Evolutionary conservation across 2,113 vertebrate genomes (phyloP).

Genomic region (Otis tarda): DNA sequence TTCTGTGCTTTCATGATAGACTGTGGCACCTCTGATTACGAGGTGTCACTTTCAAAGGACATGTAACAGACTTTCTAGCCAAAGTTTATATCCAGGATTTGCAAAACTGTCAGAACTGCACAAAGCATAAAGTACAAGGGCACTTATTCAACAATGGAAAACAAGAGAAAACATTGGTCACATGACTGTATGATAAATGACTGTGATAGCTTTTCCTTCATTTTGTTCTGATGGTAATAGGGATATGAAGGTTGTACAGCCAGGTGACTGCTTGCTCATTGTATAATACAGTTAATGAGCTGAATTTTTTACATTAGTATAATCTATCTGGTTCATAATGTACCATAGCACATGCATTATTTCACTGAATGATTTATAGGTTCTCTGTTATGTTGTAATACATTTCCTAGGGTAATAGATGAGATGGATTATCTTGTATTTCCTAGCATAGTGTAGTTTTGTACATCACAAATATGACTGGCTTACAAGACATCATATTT

Average conservation of each 20-base stretch:
- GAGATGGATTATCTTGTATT: slow-evolving; percentile 40
- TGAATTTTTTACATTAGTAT: slow-evolving; percentile 40
- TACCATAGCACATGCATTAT: not conserved
- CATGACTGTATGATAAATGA: not conserved
- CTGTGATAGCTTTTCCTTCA: not conserved
- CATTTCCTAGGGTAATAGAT: slow-evolving; percentile 34
- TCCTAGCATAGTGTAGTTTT: slow-evolving; percentile 17
- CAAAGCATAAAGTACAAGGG: not conserved
- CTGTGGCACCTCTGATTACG: not conserved
- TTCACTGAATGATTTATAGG: slow-evolving; percentile 46
- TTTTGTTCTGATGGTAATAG: not conserved
- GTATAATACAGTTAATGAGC: slow-evolving; percentile 39
- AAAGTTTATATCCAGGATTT: not conserved
- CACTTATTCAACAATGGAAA: not conserved
- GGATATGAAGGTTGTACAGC: slow-evolving; percentile 16
- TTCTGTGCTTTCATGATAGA: not conserved
- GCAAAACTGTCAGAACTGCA: not conserved
- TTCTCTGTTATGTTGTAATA: slow-evolving; percentile 27
- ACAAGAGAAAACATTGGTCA: not conserved
- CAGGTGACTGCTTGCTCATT: slow-evolving; percentile 33
- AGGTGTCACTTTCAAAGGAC: not conserved
- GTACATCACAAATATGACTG: slow-evolving; percentile 18
- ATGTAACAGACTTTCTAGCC: not conserved
- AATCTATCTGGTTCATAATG: slow-evolving; percentile 37
- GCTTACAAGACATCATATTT: slow-evolving; percentile 14